Evolutionary conservation across 2,113 vertebrate species (phyloP).

Genomic region (Fregetta grallaria): DNA sequence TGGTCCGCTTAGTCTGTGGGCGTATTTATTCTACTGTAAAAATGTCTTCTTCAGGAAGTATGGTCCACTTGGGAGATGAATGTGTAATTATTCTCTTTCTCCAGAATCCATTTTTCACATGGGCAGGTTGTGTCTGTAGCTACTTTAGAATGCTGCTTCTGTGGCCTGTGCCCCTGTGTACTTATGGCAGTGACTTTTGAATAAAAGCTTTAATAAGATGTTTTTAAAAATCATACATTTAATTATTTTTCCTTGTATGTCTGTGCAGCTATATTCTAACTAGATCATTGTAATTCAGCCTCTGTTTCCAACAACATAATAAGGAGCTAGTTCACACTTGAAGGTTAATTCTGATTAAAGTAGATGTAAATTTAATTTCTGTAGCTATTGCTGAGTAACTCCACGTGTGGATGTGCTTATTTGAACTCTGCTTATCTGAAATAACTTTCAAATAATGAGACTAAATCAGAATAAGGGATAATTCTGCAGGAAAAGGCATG

Average conservation of each 20-base stretch:
- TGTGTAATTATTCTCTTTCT: neutral
- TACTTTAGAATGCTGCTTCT: neutral
- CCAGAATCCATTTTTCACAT: neutral
- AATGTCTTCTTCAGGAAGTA: neutral
- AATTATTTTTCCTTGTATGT: neutral
- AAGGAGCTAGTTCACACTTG: neutral
- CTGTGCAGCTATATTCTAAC: neutral
- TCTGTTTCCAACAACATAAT: neutral
- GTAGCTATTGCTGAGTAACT: neutral
- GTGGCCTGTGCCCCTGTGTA: neutral
- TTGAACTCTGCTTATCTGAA: neutral
- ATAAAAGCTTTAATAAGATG: neutral
- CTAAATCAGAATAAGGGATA: neutral
- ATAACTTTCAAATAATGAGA: neutral
- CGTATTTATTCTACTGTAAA: neutral
- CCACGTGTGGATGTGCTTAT: neutral
- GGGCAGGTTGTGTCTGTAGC: rapidly evolving
- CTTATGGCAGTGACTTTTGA: neutral
- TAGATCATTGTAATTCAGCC: neutral
- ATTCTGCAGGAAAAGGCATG: neutral
- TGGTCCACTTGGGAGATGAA: neutral
- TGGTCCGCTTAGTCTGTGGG: neutral
- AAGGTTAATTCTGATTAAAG: slow-evolving; percentile 3
- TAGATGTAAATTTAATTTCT: slow-evolving; percentile 31
- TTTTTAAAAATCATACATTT: neutral